Conservation (phyloP, 2,797 vertebrate genomes). For the Loriculus beryllinus region DNA sequence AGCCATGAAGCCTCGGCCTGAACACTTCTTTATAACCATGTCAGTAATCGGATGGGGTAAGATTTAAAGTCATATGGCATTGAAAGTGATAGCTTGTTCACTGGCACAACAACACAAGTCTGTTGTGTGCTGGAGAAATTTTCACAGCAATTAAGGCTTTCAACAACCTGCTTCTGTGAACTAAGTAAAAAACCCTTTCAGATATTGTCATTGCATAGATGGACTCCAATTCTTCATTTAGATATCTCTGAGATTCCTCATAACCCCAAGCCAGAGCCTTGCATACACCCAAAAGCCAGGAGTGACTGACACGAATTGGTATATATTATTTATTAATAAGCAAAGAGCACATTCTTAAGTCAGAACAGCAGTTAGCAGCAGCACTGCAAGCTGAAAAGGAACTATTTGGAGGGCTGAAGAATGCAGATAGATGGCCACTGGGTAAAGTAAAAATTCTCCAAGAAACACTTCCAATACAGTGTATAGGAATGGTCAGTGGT, state of each 20-base stretch:
- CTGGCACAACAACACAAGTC: not conserved
- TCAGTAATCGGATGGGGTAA: slow-evolving; percentile 75
- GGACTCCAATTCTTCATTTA: not conserved
- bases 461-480: not conserved
- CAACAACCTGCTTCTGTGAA: not conserved
- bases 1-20: slow-evolving; percentile 31
- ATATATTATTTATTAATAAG: not conserved
- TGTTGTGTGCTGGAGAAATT: not conserved
- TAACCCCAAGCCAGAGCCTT: not conserved
- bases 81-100: not conserved
- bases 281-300: not conserved
- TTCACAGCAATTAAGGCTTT: not conserved
- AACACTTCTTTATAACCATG: slow-evolving; percentile 11
- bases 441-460: not conserved
- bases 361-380: not conserved
- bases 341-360: not conserved
- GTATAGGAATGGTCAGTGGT: not conserved
- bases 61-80: not conserved
- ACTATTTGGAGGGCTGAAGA: not conserved
- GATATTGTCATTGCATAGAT: not conserved
- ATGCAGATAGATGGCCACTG: not conserved
- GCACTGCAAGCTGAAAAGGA: not conserved
- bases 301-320: not conserved
- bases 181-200: not conserved
- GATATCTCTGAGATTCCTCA: not conserved